phyloP scores from a whole-genome alignment of 2,888 invertebrate species.

The Leptothorax acervorum region DNA sequence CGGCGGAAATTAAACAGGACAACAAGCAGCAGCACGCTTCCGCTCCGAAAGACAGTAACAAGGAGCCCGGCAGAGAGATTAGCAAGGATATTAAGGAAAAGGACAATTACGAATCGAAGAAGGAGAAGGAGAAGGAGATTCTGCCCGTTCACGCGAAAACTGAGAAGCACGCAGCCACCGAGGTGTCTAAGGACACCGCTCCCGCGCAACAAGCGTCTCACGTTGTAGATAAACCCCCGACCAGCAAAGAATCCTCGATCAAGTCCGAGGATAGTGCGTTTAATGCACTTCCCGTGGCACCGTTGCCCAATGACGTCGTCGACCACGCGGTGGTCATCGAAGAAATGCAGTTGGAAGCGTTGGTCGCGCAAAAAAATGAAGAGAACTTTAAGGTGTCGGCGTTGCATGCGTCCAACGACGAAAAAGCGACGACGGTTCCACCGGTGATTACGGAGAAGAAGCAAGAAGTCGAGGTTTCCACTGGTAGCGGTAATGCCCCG shows the following conservation, averaged over 20 bases:
- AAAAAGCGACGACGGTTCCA: constrained; percentile 68
- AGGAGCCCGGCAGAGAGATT: constrained; percentile 68
- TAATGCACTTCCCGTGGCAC: constrained; percentile 62
- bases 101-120: constrained; percentile 78
- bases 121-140: constrained; percentile 77
- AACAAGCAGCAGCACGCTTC: constrained; percentile 64
- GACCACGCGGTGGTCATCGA: constrained; percentile 74
- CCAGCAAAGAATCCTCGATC: constrained; percentile 73
- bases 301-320: constrained; percentile 78
- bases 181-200: constrained; percentile 68
- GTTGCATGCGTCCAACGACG: constrained; percentile 64
- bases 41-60: constrained; percentile 70
- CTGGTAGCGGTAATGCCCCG: constrained; percentile 80
- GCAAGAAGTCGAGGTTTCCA: constrained; percentile 82
- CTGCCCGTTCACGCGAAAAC: constrained; percentile 50
- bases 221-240: constrained; percentile 68
- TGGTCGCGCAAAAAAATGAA: constrained; percentile 85
- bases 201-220: constrained; percentile 55
- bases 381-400: constrained; percentile 76
- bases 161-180: constrained; percentile 64
- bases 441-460: constrained; percentile 76
- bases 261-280: constrained; percentile 73
- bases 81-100: constrained; percentile 78
- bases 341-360: constrained; percentile 75
- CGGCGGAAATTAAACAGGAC: constrained; percentile 74